Evolutionary conservation across 2,113 vertebrate genomes (phyloP).

Genomic region (Corvus cornix): DNA sequence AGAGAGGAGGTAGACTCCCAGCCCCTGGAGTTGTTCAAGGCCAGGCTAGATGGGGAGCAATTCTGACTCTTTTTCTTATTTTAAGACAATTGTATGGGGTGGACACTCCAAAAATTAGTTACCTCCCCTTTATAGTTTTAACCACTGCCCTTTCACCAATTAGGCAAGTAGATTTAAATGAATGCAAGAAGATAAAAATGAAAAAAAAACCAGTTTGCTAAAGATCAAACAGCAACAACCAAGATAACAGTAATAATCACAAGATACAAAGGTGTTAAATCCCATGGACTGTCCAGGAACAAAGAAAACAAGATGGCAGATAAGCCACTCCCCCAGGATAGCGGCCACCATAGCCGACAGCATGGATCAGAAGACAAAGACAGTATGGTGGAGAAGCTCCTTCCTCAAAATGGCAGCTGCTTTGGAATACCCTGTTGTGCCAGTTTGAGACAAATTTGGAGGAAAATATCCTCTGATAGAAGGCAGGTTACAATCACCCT

Average conservation of each 20-base stretch:
- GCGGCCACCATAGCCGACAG: accelerated
- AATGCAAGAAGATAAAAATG: neutral
- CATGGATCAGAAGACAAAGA: no score
- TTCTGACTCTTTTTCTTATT: neutral
- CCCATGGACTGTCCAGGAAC: neutral
- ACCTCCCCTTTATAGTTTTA: neutral
- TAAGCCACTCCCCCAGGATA: neutral
- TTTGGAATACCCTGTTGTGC: neutral
- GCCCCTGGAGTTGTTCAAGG: neutral
- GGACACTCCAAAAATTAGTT: neutral
- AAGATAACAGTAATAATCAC: neutral
- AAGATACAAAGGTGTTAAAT: neutral
- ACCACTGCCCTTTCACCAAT: neutral
- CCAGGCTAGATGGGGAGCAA: neutral
- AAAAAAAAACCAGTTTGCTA: neutral
- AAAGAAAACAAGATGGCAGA: neutral
- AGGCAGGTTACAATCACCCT: no score
- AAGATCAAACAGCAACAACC: neutral
- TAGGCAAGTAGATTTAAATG: neutral
- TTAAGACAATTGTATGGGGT: neutral
- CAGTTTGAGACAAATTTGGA: no score
- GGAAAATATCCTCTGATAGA: no score
- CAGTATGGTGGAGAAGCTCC: accelerated
- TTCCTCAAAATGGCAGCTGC: neutral
- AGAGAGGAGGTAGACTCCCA: neutral